Conservation (phyloP, 2,113 vertebrate species). For the Malurus cyaneus region DNA sequence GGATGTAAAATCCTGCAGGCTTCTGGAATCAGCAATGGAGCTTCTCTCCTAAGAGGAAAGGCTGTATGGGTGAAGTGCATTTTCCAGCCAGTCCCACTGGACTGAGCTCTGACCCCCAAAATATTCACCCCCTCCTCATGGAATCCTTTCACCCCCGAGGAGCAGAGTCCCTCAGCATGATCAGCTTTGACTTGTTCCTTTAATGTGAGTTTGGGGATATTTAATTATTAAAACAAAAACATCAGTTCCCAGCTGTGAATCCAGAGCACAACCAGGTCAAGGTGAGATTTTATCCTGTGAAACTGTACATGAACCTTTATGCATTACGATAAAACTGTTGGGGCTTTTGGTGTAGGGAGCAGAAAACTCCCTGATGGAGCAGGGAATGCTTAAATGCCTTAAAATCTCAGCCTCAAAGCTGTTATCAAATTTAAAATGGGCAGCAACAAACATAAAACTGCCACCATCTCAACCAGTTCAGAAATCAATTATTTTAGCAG, state of each 20-base stretch:
- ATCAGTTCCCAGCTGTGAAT: neutral
- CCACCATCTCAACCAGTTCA: neutral
- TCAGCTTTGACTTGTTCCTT: neutral
- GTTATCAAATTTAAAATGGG: neutral
- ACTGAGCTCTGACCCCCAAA: neutral
- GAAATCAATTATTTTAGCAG: neutral
- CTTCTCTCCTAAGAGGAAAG: neutral
- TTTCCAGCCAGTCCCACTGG: neutral
- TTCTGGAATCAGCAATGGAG: neutral
- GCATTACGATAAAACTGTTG: neutral
- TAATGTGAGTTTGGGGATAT: neutral
- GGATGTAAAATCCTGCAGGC: neutral
- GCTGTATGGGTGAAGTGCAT: neutral
- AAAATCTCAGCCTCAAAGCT: neutral
- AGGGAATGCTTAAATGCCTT: neutral
- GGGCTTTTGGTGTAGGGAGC: neutral
- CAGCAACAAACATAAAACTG: neutral
- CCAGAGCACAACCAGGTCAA: neutral
- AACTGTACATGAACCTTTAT: neutral
- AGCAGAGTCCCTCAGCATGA: neutral
- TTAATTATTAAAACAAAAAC: neutral
- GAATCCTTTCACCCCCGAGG: neutral
- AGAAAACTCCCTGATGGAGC: neutral
- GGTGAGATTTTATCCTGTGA: neutral
- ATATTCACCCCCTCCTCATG: neutral